A percentile compares a stretch with the other conserved stretches of the same genome.
These are phyloP conservation scores for Marasmarcha lunaedactyla DNA, from an alignment of 2,888 invertebrate species.

Conservation along the genomic window DNA sequence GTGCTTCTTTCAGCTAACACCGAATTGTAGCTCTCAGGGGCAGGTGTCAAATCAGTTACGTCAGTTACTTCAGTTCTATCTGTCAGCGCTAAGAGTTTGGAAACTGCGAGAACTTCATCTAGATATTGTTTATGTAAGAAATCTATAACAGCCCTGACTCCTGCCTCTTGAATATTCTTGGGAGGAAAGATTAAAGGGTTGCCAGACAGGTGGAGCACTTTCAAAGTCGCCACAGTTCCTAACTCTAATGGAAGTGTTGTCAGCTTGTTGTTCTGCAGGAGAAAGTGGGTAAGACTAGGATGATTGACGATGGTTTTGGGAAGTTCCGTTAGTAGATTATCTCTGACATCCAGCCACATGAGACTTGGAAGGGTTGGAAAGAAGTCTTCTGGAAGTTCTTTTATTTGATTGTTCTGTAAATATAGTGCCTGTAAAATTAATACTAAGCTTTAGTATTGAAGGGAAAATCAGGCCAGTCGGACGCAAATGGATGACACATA, in stretches of 20 bases:
- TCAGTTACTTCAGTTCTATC: not conserved
- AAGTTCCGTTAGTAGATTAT: conserved; percentile 67
- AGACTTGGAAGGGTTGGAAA: conserved; percentile 67
- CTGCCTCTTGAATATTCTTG: conserved; percentile 59
- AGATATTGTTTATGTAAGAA: conserved; percentile 44
- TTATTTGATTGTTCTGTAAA: conserved; percentile 66
- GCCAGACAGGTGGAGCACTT: conserved; percentile 70
- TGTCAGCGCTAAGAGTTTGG: not conserved
- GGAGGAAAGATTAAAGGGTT: conserved; percentile 74
- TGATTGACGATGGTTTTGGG: conserved; percentile 72
- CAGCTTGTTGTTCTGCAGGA: conserved; percentile 74
- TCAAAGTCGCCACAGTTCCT: conserved; percentile 70
- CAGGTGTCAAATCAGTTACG: not conserved
- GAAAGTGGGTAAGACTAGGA: conserved; percentile 68
- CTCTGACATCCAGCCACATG: conserved; percentile 75
- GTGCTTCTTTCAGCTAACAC: conserved; percentile 35
- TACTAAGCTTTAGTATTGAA: not conserved
- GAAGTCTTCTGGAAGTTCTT: conserved; percentile 65
- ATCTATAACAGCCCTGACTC: conserved; percentile 41
- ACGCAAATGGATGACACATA: not conserved
- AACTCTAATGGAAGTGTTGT: conserved; percentile 72
- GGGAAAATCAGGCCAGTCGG: not conserved
- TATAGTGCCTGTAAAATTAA: conserved; percentile 43
- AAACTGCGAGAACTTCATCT: conserved; percentile 17
- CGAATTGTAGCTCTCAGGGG: conserved; percentile 42